Evolutionary conservation across 1,140 invertebrate genomes (phyloP), one percentile per base, ranked within the genome.

Genomic region (Conus betulinus): DNA sequence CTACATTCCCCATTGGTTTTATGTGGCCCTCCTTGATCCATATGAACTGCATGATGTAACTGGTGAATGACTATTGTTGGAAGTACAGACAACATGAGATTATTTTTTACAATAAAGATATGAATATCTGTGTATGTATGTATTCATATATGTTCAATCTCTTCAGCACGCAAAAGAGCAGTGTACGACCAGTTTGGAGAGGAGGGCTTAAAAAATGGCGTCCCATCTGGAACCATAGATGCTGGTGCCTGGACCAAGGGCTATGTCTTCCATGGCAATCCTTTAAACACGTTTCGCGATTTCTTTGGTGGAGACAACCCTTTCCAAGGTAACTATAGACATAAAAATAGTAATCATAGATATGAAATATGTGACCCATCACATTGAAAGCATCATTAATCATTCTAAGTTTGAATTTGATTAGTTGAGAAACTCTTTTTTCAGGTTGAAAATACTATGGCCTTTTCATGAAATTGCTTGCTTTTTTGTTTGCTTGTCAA

Each of bases 141-240:
- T 71, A 15, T 71, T 71, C n/a, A 15, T n/a, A 39, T 39, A 39
- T 39, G 39, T 39, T 39, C 39, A 39, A 39, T 39, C 39, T 39
- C 10, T n/a, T 78, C 78, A 79, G 78, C 51, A 39, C 89, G 93
- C 74, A 95, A 94, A 91, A 88, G 94, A 85, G 95, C 95, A 20
- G 93, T 94, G 11, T 96, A 95, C 92, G 95, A 96, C 89, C 95
- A 95, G 91, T 96, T 95, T 95, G 95, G 95, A 53, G 95, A 96
- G 89, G 95, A 95, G 88, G 78, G 27, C 13, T 51, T 79, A 11
- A 79, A 39, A 39, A 51, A 51, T 79, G 27, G 27, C n/a, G 78
- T 51, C 25, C 78, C 51, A 13, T 52, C 78, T 51, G 27, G 27
- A 25, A 39, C 13, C 78, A 79, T 79, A 39, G 27, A 51, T 51